A percentile compares a stretch with the other conserved stretches of the same genome.
Conservation (phyloP, 2,113 vertebrate species). For the Platichthys stellatus region DNA sequence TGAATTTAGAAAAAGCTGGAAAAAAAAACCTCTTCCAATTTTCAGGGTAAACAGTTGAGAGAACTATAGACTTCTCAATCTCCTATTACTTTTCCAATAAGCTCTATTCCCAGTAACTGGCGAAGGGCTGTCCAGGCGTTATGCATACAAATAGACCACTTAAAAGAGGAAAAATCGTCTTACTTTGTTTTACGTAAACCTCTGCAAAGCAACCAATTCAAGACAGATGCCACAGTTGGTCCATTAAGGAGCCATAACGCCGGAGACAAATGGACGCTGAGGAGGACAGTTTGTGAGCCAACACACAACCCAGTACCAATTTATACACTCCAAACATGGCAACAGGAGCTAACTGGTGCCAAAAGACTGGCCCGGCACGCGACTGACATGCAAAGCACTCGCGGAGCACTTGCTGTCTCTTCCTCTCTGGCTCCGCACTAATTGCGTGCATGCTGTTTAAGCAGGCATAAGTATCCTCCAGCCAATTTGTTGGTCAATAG, state of each 20-base stretch:
- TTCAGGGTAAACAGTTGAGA: slow-evolving; percentile 8
- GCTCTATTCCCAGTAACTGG: slow-evolving; percentile 28
- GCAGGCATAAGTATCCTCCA: slow-evolving; percentile 41
- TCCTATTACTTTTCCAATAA: slow-evolving; percentile 32
- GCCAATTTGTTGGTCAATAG: slow-evolving; percentile 64
- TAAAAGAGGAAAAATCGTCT: slow-evolving; percentile 33
- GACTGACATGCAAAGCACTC: slow-evolving; percentile 53
- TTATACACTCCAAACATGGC: slow-evolving; percentile 61
- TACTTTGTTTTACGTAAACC: slow-evolving; percentile 42
- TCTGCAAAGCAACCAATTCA: slow-evolving; percentile 42
- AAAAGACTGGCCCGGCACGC: slow-evolving; percentile 55
- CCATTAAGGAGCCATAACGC: slow-evolving; percentile 56
- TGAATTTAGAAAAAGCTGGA: background rate
- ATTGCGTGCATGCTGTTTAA: slow-evolving; percentile 65
- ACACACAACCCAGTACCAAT: slow-evolving; percentile 55
- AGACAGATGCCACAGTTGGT: slow-evolving; percentile 56
- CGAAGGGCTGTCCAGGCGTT: slow-evolving; percentile 21
- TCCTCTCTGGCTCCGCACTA: slow-evolving; percentile 49
- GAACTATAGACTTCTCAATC: slow-evolving; percentile 10
- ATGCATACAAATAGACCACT: slow-evolving; percentile 42
- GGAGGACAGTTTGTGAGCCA: slow-evolving; percentile 56
- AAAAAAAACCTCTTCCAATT: slow-evolving; percentile 1
- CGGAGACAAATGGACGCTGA: slow-evolving; percentile 41
- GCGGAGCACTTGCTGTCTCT: slow-evolving; percentile 33
- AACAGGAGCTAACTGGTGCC: slow-evolving; percentile 55